Evolutionary conservation across 2,113 vertebrate species (phyloP).

Genomic region (Sarotherodon lohbergeri): DNA sequence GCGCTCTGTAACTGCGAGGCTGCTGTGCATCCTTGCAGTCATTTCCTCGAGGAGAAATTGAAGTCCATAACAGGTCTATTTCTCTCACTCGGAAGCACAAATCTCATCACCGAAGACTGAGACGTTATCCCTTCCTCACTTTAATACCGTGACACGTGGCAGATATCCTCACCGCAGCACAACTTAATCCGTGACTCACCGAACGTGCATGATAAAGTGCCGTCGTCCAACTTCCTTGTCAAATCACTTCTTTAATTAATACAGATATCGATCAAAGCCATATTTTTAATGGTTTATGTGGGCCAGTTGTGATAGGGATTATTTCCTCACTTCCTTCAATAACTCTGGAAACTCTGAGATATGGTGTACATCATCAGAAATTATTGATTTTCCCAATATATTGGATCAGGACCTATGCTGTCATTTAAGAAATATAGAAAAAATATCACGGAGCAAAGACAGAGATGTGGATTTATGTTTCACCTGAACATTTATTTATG

Average conservation of each 20-base stretch:
- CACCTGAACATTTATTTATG: not conserved
- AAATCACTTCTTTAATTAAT: conserved; percentile 21
- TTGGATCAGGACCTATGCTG: not conserved
- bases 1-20: not conserved
- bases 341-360: not conserved
- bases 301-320: not conserved
- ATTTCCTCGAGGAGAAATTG: conserved; percentile 11
- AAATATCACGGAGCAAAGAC: not conserved
- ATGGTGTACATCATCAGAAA: not conserved
- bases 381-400: not conserved
- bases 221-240: not conserved
- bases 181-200: conserved; percentile 21
- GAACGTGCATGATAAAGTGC: not conserved
- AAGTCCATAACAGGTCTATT: conserved; percentile 1
- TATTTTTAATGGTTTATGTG: conserved; percentile 6
- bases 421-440: not conserved
- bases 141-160: not conserved
- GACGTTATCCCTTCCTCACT: conserved; percentile 1
- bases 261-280: conserved; percentile 15
- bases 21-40: not conserved
- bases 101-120: conserved; percentile 13
- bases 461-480: not conserved
- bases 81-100: not conserved
- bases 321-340: not conserved
- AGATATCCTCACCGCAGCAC: not conserved